These are phyloP conservation scores for Trissoscelio sp. DNA, from an alignment of 2,888 invertebrate genomes.

Conservation along the genomic window DNA sequence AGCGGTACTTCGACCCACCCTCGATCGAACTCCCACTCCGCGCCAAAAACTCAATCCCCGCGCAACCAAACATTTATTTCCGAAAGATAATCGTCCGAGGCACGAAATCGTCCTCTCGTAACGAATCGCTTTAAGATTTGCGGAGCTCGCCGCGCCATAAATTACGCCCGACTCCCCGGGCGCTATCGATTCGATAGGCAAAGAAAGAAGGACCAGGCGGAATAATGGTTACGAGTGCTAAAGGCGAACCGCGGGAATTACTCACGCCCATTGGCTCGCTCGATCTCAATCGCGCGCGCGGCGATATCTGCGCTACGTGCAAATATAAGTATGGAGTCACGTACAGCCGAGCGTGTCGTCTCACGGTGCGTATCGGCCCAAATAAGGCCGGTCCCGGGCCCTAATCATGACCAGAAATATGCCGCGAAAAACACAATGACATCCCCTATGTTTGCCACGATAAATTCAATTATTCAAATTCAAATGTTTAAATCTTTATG, in stretches of 20 bases:
- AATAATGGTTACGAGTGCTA: conserved; percentile 69
- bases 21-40: not conserved
- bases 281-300: conserved; percentile 66
- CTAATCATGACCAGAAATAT: conserved; percentile 8
- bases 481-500: no score
- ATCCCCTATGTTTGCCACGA: no score
- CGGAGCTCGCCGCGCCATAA: conserved; percentile 76
- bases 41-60: conserved; percentile 31
- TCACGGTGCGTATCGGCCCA: conserved; percentile 33
- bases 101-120: conserved; percentile 77
- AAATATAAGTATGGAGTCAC: conserved; percentile 22
- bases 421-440: no score
- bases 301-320: conserved; percentile 29
- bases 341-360: conserved; percentile 17
- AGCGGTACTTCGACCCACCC: conserved; percentile 5
- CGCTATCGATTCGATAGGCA: conserved; percentile 77
- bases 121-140: conserved; percentile 80
- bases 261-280: conserved; percentile 69
- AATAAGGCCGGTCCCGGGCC: conserved; percentile 28
- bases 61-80: conserved; percentile 50
- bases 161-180: conserved; percentile 76
- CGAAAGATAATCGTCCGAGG: conserved; percentile 68
- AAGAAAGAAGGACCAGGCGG: conserved; percentile 73
- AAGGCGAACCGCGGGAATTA: conserved; percentile 71
- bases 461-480: no score